These are phyloP conservation scores for Clytia hemisphaerica DNA, from an alignment of 30 jellyfish, hydroid and myxozoan genomes.

Conservation along the genomic window DNA sequence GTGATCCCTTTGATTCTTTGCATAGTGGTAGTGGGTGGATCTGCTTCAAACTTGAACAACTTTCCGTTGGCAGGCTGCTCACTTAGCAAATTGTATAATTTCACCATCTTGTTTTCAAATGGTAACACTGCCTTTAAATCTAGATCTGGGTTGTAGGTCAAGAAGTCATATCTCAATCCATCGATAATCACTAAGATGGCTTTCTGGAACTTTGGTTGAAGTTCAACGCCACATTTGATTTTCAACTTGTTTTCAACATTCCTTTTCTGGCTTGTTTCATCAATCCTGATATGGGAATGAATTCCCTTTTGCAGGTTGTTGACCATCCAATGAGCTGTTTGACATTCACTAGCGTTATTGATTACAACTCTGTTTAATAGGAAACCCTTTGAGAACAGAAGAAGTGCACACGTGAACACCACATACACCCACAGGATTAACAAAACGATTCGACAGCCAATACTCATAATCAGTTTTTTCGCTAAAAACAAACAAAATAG, in stretches of 20 bases:
- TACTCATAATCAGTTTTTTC: too few relatives aligned
- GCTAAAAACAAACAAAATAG: too few relatives aligned
- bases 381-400: constrained; percentile 72
- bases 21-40: constrained; percentile 96
- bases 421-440: constrained; percentile 43
- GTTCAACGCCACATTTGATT: not conserved
- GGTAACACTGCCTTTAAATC: constrained; percentile 4
- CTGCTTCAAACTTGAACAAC: constrained; percentile 70
- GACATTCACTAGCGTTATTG: constrained; percentile 26
- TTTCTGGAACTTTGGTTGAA: constrained; percentile 31
- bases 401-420: constrained; percentile 47
- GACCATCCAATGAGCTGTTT: constrained; percentile 11
- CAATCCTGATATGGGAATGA: not conserved
- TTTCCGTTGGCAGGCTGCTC: constrained; percentile 29
- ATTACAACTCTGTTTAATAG: constrained; percentile 62
- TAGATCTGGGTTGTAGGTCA: constrained; percentile 14
- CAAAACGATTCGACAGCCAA: constrained; percentile 17
- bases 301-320: constrained; percentile 9
- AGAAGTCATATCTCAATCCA: constrained; percentile 72
- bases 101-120: constrained; percentile 54
- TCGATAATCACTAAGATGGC: constrained; percentile 56
- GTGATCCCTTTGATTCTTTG: constrained; percentile 88
- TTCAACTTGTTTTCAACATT: not conserved
- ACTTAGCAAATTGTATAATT: constrained; percentile 13
- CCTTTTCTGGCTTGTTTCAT: not conserved